Conservation (phyloP, 2,113 vertebrate species). For the Dunckerocampus dactyliophorus region DNA sequence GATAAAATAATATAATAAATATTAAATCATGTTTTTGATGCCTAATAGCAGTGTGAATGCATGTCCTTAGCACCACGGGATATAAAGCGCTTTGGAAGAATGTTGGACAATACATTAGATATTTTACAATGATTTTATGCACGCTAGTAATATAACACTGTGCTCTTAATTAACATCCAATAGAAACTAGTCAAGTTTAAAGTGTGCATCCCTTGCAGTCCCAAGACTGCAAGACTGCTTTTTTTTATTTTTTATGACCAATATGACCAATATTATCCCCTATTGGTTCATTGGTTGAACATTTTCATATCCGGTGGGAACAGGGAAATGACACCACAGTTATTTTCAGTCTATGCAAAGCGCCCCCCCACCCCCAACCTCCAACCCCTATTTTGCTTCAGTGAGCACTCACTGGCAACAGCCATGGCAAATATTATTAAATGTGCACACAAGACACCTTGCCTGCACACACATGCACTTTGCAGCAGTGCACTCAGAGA, state of each 20-base stretch:
- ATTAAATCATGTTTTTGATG: no score
- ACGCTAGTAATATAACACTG: no score
- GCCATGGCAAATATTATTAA: slow-evolving; percentile 67
- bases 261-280: slow-evolving; percentile 62
- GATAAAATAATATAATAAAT: no score
- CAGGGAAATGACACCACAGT: slow-evolving; percentile 24
- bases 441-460: slow-evolving; percentile 52
- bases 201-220: no score
- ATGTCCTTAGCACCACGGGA: no score
- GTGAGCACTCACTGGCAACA: slow-evolving; percentile 49
- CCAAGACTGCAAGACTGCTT: no score
- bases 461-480: slow-evolving; percentile 18
- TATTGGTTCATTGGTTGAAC: slow-evolving; percentile 54
- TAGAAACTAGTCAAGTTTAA: no score
- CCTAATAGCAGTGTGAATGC: no score
- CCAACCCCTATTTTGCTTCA: slow-evolving; percentile 38
- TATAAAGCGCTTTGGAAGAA: no score
- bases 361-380: slow-evolving; percentile 15
- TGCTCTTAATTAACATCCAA: no score
- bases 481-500: slow-evolving; percentile 43
- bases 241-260: slow-evolving; percentile 60
- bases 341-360: slow-evolving; percentile 70
- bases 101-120: no score
- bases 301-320: slow-evolving; percentile 62
- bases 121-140: no score